Percentiles rank a stretch among this genome's conserved stretches.
Evolutionary conservation across 2,888 invertebrate genomes (phyloP).

Genomic region (Acrobasis consociella): DNA sequence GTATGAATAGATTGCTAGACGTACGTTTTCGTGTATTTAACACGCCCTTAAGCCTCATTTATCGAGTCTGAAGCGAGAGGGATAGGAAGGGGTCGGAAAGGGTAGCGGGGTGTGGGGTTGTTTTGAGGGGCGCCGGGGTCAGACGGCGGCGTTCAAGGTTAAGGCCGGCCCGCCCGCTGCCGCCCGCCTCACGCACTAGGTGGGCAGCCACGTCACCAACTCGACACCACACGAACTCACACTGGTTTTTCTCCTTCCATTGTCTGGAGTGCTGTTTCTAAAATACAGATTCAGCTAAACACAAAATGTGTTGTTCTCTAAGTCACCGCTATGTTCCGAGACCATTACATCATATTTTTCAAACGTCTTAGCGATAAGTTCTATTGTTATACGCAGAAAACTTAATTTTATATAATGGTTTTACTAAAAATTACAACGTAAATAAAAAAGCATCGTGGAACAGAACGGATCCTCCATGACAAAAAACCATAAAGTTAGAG

Average conservation of each 20-base stretch:
- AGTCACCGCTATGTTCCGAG: too few relatives aligned
- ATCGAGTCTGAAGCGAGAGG: constrained; percentile 52
- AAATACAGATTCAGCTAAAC: too few relatives aligned
- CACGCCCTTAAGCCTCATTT: constrained; percentile 61
- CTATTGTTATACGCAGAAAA: too few relatives aligned
- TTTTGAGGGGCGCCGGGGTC: constrained; percentile 55
- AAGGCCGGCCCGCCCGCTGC: constrained; percentile 62
- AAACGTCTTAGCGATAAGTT: too few relatives aligned
- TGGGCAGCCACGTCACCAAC: not conserved
- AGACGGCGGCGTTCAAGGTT: constrained; percentile 79
- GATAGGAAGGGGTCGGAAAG: constrained; percentile 40
- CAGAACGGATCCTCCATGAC: too few relatives aligned
- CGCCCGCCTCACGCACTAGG: constrained; percentile 29
- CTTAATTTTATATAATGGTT: too few relatives aligned
- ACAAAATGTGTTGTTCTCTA: too few relatives aligned
- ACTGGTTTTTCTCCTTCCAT: constrained; percentile 1
- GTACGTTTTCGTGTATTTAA: constrained; percentile 54
- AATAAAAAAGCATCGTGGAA: too few relatives aligned
- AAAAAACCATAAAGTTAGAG: too few relatives aligned
- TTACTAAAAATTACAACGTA: too few relatives aligned
- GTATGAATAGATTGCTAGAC: constrained; percentile 39
- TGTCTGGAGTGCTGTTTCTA: too few relatives aligned
- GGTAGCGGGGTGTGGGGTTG: constrained; percentile 43
- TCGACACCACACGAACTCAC: constrained; percentile 3
- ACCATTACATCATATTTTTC: too few relatives aligned